Conservation (phyloP, 2,888 invertebrate genomes). For the Campoletis raptor region DNA sequence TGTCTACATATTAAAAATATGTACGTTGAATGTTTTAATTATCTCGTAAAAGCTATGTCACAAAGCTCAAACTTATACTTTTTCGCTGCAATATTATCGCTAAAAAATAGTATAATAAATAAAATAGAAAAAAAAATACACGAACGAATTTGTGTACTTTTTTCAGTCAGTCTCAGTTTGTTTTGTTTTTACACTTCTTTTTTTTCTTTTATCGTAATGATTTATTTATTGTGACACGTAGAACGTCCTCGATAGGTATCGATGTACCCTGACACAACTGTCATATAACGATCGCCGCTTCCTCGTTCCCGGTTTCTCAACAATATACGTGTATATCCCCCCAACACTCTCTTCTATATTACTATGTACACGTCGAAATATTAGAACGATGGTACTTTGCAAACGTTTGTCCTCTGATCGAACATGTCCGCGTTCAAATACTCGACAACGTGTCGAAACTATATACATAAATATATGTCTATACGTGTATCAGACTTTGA, state of each 20-base stretch:
- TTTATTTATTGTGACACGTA: constrained; percentile 40
- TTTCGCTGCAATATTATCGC: background rate
- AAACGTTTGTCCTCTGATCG: constrained; percentile 48
- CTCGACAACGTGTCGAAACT: constrained; percentile 28
- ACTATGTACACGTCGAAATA: constrained; percentile 29
- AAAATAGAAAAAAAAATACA: background rate
- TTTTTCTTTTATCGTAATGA: constrained; percentile 26
- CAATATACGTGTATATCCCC: background rate
- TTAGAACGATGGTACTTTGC: constrained; percentile 18
- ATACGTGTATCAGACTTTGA: constrained; percentile 56
- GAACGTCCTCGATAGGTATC: constrained; percentile 49
- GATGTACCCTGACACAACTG: constrained; percentile 29
- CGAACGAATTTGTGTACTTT: background rate
- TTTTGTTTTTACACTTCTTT: background rate
- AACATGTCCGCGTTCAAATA: constrained; percentile 56
- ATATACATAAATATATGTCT: background rate
- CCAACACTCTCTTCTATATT: background rate
- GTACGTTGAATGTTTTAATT: background rate
- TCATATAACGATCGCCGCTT: constrained; percentile 21
- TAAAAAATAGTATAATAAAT: background rate
- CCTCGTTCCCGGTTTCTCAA: constrained; percentile 22
- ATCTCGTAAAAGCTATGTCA: background rate
- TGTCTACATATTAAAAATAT: background rate
- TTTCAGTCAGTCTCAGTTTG: background rate
- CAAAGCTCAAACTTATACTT: background rate